phyloP scores from a whole-genome alignment of 2,888 invertebrate genomes.

The Ophion ellenae region DNA sequence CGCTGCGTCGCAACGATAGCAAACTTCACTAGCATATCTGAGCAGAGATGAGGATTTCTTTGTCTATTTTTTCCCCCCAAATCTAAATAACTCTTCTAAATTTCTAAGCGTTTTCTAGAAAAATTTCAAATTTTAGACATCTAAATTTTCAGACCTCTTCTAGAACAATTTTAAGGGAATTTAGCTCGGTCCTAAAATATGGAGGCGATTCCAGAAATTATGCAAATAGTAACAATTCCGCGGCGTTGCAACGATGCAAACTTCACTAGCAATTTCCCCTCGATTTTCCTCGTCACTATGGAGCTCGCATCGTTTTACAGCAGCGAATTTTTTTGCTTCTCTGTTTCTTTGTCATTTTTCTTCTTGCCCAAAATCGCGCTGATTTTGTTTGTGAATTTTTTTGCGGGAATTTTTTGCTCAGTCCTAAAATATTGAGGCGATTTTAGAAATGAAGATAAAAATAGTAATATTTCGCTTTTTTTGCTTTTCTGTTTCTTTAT shows the following conservation, averaged over 20 bases:
- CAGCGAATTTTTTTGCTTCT: no score
- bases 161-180: neutral
- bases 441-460: neutral
- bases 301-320: no score
- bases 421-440: neutral
- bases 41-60: no score
- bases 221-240: neutral
- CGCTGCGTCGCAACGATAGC: no score
- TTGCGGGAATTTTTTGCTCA: neutral
- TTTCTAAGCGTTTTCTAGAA: no score
- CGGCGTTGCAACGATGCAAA: neutral
- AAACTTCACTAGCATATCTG: neutral
- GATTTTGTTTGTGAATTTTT: neutral
- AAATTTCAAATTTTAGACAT: no score
- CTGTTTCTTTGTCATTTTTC: no score
- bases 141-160: no score
- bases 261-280: neutral
- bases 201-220: neutral
- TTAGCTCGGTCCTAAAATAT: neutral
- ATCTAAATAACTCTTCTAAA: neutral
- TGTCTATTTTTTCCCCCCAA: neutral
- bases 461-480: neutral
- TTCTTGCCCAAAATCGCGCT: neutral
- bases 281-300: no score
- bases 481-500: no score